Evolutionary conservation across 2,113 vertebrate species (phyloP).

Genomic region (Lampris incognitus): DNA sequence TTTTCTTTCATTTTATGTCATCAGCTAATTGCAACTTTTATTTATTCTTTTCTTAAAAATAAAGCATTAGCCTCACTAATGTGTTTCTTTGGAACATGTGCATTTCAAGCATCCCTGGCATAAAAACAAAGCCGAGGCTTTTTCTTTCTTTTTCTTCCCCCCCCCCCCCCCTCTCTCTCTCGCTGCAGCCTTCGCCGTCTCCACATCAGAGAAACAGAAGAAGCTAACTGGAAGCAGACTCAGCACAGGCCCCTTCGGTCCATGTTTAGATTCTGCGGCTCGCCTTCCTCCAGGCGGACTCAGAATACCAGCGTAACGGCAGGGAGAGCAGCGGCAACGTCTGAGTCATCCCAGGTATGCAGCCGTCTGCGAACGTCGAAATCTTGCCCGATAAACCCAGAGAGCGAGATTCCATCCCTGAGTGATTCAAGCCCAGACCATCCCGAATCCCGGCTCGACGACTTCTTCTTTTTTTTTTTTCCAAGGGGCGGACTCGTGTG

Average conservation of each 20-base stretch:
- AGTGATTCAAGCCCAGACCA: constrained; percentile 60
- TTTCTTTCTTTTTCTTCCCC: not conserved
- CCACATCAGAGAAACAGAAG: not conserved
- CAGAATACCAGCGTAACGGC: constrained; percentile 1
- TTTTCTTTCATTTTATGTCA: not conserved
- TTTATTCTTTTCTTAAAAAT: not conserved
- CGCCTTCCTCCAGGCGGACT: not conserved
- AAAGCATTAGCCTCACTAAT: not conserved
- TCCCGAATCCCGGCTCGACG: constrained; percentile 32
- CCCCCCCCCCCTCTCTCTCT: too few species aligned
- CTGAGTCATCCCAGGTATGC: constrained; percentile 64
- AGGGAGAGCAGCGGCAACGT: constrained; percentile 19
- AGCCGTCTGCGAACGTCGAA: constrained; percentile 48
- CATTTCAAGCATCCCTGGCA: not conserved
- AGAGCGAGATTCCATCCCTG: constrained; percentile 50
- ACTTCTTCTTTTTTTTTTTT: too few species aligned
- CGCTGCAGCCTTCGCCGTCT: not conserved
- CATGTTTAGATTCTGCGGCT: constrained; percentile 3
- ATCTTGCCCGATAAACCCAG: constrained; percentile 38
- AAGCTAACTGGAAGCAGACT: constrained; percentile 13
- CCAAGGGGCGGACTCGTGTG: too few species aligned
- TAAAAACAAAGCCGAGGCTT: not conserved
- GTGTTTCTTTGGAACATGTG: not conserved
- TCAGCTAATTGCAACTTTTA: not conserved
- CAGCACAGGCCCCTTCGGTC: not conserved